Percentiles rank a stretch among this genome's conserved stretches.
Conservation (phyloP, 1,140 invertebrate genomes). For the Euglossa dilemma region DNA sequence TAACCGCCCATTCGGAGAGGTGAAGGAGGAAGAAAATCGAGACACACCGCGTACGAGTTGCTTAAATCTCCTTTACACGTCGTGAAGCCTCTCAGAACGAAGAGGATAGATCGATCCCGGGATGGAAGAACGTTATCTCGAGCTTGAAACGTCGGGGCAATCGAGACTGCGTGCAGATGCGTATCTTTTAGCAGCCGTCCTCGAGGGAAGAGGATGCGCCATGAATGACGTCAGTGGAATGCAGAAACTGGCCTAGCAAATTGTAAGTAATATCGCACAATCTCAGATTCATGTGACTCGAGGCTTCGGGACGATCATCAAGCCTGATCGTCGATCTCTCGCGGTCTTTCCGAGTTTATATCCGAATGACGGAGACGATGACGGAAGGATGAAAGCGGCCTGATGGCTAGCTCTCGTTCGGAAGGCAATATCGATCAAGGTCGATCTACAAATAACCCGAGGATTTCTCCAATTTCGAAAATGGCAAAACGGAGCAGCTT, state of each 20-base stretch:
- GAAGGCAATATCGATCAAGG: neutral
- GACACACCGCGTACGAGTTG: neutral
- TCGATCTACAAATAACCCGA: neutral
- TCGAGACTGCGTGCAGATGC: constrained; percentile 59
- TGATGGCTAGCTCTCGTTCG: too few relatives aligned
- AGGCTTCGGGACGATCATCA: neutral
- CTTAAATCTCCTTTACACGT: neutral
- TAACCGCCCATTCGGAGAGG: too few relatives aligned
- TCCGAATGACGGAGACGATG: neutral
- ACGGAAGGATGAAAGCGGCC: neutral
- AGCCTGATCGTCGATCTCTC: neutral
- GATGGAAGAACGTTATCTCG: constrained; percentile 20
- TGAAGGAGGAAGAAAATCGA: too few relatives aligned
- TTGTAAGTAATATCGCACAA: constrained; percentile 63
- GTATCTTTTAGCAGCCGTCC: constrained; percentile 48
- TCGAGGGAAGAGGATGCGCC: constrained; percentile 42
- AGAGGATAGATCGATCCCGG: neutral
- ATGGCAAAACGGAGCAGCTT: neutral
- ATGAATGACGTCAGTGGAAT: constrained; percentile 65
- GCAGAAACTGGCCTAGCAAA: constrained; percentile 61
- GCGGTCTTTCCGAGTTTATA: neutral
- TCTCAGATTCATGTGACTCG: constrained; percentile 48
- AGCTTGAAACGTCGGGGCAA: constrained; percentile 51
- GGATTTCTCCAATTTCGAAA: neutral
- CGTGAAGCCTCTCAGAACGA: too few relatives aligned